Evolutionary conservation across 2,888 invertebrate genomes (phyloP).

Genomic region (Nemapogon koenigi): DNA sequence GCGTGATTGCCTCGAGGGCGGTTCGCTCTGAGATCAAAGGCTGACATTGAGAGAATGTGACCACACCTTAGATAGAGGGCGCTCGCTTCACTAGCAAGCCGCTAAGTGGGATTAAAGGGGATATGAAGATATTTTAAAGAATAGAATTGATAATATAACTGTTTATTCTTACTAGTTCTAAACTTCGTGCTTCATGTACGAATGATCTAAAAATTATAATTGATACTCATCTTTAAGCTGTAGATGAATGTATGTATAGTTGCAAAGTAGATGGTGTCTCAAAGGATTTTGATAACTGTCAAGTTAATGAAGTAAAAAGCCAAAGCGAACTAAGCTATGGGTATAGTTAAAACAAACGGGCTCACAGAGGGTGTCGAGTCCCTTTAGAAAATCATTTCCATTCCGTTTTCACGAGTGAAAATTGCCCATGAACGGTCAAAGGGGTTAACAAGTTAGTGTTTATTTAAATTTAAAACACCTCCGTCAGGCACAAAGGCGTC

Average conservation of each 20-base stretch:
- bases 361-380: slow-evolving; percentile 23
- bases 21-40: slow-evolving; percentile 36
- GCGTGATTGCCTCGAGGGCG: slow-evolving; percentile 22
- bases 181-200: too few species aligned
- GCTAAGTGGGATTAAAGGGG: background rate
- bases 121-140: too few species aligned
- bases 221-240: too few species aligned
- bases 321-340: slow-evolving; percentile 34
- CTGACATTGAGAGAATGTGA: slow-evolving; percentile 30
- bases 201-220: too few species aligned
- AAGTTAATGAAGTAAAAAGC: slow-evolving; percentile 22
- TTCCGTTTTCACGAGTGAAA: slow-evolving; percentile 59
- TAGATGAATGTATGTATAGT: too few species aligned
- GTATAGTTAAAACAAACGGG: slow-evolving; percentile 25
- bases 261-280: too few species aligned
- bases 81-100: slow-evolving; percentile 3
- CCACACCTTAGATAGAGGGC: slow-evolving; percentile 25
- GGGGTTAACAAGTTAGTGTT: slow-evolving; percentile 60
- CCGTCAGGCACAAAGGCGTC: slow-evolving; percentile 62
- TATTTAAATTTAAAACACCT: slow-evolving; percentile 54
- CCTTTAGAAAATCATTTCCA: slow-evolving; percentile 56
- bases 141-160: too few species aligned
- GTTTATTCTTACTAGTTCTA: too few species aligned
- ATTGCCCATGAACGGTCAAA: slow-evolving; percentile 60
- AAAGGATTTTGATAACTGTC: background rate